Conservation (phyloP, 2,888 invertebrate genomes). For the Drosophila phalerata region DNA sequence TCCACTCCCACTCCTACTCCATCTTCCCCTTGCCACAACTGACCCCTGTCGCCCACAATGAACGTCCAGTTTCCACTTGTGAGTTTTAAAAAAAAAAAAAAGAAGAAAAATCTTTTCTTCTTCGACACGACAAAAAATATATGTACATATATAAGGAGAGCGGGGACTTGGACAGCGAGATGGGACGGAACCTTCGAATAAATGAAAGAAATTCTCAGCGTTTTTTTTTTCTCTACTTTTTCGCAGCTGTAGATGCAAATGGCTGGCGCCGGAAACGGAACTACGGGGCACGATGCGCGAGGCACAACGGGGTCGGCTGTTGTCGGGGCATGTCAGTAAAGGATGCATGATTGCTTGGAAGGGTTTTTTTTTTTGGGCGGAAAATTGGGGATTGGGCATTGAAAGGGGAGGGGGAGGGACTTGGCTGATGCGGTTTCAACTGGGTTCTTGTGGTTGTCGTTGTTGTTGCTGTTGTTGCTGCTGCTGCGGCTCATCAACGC, state of each 20-base stretch:
- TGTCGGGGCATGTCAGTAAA: constrained; percentile 43
- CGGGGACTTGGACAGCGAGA: neutral
- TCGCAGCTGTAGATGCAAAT: constrained; percentile 71
- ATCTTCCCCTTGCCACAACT: neutral
- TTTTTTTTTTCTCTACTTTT: constrained; percentile 20
- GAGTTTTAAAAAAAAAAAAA: constrained; percentile 27
- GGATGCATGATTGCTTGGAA: constrained; percentile 76
- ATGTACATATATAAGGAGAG: constrained; percentile 11
- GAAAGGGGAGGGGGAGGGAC: neutral
- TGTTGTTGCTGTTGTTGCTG: constrained; percentile 51
- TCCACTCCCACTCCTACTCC: neutral
- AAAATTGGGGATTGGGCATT: neutral
- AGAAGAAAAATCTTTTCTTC: constrained; percentile 72
- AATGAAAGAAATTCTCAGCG: constrained; percentile 68
- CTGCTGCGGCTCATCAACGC: constrained; percentile 68
- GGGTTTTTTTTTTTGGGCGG: constrained; percentile 42
- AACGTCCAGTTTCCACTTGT: constrained; percentile 67
- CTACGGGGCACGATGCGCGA: constrained; percentile 46
- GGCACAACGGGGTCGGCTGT: neutral
- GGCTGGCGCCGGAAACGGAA: constrained; percentile 79
- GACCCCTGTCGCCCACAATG: constrained; percentile 16
- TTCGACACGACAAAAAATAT: constrained; percentile 64
- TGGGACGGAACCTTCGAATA: constrained; percentile 63
- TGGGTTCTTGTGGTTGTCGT: constrained; percentile 56
- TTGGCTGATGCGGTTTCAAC: constrained; percentile 23